Evolutionary conservation across 2,797 vertebrate species (phyloP).

Genomic region (Thamnophis elegans): DNA sequence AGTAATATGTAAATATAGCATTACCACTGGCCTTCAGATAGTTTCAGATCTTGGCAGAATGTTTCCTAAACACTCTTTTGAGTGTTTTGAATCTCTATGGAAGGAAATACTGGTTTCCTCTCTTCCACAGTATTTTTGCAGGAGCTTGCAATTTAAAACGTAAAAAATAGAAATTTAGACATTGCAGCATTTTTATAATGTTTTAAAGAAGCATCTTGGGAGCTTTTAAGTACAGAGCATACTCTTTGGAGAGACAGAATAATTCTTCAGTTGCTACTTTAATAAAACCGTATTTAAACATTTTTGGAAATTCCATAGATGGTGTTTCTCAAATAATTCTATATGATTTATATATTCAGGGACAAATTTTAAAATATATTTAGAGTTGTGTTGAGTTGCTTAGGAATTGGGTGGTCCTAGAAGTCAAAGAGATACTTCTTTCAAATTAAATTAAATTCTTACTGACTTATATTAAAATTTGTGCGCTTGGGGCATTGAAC

Average conservation of each 20-base stretch:
- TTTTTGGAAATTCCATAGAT: not conserved
- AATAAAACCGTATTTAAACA: not conserved
- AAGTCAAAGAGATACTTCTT: not conserved
- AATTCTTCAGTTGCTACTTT: not conserved
- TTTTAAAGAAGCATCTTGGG: not conserved
- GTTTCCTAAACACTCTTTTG: not conserved
- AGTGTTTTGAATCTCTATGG: not conserved
- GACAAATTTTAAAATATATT: not conserved
- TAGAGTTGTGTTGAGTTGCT: not conserved
- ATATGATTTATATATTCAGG: not conserved
- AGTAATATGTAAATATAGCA: not conserved
- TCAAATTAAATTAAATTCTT: not conserved
- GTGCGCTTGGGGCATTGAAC: not conserved
- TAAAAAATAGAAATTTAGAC: not conserved
- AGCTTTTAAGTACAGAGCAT: not conserved
- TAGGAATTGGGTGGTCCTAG: not conserved
- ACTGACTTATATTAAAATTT: not conserved
- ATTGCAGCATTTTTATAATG: not conserved
- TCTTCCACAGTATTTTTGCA: not conserved
- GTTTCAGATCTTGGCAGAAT: not conserved
- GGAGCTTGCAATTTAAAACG: not conserved
- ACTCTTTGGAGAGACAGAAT: not conserved
- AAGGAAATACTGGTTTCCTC: not conserved
- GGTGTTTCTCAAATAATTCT: not conserved
- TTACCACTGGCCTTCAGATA: not conserved